Conservation (phyloP, 2,888 invertebrate species). For the Helicoverpa assulta region DNA sequence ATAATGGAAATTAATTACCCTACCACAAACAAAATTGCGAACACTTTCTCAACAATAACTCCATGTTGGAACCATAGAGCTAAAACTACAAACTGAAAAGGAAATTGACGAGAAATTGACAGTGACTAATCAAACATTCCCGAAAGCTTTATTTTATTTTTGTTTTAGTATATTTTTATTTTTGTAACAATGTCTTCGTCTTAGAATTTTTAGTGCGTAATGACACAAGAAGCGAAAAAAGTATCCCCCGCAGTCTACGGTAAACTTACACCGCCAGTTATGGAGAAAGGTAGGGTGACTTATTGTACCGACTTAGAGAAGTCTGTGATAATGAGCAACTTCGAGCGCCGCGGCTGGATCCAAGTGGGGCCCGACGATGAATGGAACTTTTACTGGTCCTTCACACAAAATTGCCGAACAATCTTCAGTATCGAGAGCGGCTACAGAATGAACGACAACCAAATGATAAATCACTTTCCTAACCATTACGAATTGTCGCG, state of each 20-base stretch:
- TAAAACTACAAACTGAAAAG: background rate
- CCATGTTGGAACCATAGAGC: background rate
- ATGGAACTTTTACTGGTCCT: slow-evolving; percentile 99
- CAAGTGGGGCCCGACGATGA: slow-evolving; percentile 96
- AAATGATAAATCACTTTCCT: slow-evolving; percentile 98
- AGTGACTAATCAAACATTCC: slow-evolving; percentile 41
- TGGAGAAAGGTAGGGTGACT: slow-evolving; percentile 74
- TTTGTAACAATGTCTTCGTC: slow-evolving; percentile 55
- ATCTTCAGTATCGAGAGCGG: slow-evolving; percentile 98
- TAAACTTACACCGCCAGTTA: slow-evolving; percentile 61
- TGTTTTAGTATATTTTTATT: slow-evolving; percentile 39
- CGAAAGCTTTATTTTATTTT: slow-evolving; percentile 43
- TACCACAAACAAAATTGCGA: slow-evolving; percentile 6
- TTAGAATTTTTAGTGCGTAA: slow-evolving; percentile 45
- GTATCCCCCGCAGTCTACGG: slow-evolving; percentile 61
- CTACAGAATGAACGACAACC: slow-evolving; percentile 97
- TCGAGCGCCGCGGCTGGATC: slow-evolving; percentile 97
- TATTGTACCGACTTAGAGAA: slow-evolving; percentile 97
- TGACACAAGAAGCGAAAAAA: slow-evolving; percentile 70
- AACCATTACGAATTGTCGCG: slow-evolving; percentile 98
- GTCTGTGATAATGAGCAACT: slow-evolving; percentile 97
- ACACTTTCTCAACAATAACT: background rate
- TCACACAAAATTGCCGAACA: slow-evolving; percentile 96
- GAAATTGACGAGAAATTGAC: slow-evolving; percentile 45
- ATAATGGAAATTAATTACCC: slow-evolving; percentile 27